These are phyloP conservation scores for Pelagia noctiluca DNA, from an alignment of 30 jellyfish, hydroid and myxozoan species.

Conservation along the genomic window DNA sequence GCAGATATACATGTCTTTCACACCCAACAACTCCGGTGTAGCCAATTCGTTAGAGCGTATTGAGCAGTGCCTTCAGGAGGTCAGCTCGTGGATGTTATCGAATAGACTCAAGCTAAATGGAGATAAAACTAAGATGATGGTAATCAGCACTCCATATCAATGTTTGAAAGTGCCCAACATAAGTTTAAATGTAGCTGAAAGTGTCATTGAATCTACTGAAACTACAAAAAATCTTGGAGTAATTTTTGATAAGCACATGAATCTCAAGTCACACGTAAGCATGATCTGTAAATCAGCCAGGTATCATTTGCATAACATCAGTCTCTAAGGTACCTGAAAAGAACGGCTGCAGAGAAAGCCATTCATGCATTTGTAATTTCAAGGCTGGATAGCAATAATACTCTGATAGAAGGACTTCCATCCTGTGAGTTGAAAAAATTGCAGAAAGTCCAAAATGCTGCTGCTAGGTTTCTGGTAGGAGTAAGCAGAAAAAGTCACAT, in stretches of 20 bases:
- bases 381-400: too few species aligned
- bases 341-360: slow-evolving; percentile 29
- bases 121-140: too few species aligned
- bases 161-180: slow-evolving; percentile 16
- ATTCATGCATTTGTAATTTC: too few species aligned
- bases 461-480: too few species aligned
- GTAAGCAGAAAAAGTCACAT: too few species aligned
- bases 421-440: slow-evolving; percentile 43
- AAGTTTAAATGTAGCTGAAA: slow-evolving; percentile 7
- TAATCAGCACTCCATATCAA: slow-evolving; percentile 34
- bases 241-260: slow-evolving; percentile 49
- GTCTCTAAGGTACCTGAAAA: slow-evolving; percentile 28
- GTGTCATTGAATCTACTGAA: slow-evolving; percentile 8
- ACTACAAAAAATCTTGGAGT: slow-evolving; percentile 29
- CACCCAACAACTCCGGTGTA: slow-evolving; percentile 17
- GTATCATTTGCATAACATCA: not conserved
- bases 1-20: slow-evolving; percentile 28
- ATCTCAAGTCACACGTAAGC: slow-evolving; percentile 46
- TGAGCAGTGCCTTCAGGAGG: too few species aligned
- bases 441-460: slow-evolving; percentile 47
- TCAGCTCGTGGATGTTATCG: slow-evolving; percentile 48
- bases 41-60: slow-evolving; percentile 5
- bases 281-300: not conserved
- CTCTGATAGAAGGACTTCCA: slow-evolving; percentile 22
- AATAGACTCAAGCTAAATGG: slow-evolving; percentile 18